These are phyloP conservation scores for Ceratosolen fusciceps DNA, from an alignment of 1,140 invertebrate genomes.

Conservation along the genomic window DNA sequence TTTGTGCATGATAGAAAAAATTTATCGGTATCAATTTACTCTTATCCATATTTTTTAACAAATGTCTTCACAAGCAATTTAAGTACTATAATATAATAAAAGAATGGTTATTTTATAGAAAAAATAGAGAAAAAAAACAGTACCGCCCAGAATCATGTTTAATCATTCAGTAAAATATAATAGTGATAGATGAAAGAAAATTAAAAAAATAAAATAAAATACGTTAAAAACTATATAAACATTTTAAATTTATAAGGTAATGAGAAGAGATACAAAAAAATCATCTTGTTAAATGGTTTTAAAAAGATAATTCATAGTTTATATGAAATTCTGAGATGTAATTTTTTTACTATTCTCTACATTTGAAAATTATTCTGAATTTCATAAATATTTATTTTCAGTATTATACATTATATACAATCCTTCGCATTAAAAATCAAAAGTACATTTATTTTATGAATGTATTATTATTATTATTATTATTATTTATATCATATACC, in stretches of 20 bases:
- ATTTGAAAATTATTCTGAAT: constrained; percentile 14
- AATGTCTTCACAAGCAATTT: too few species aligned
- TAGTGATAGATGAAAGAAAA: too few species aligned
- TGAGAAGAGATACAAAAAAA: not conserved
- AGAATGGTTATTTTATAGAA: too few species aligned
- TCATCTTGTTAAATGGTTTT: constrained; percentile 6
- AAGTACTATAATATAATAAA: too few species aligned
- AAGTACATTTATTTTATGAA: not conserved
- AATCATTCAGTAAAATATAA: not conserved
- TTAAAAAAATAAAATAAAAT: not conserved
- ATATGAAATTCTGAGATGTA: constrained; percentile 12
- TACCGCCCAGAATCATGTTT: constrained; percentile 7
- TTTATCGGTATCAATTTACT: too few species aligned
- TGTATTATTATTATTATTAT: not conserved
- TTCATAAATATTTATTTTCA: not conserved
- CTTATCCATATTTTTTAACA: not conserved
- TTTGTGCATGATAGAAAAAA: too few species aligned
- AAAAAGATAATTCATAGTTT: constrained; percentile 26
- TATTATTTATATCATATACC: not conserved
- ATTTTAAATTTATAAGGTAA: constrained; percentile 1
- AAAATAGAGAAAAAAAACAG: too few species aligned
- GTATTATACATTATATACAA: not conserved
- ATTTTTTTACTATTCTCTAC: constrained; percentile 4
- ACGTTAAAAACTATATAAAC: too few species aligned
- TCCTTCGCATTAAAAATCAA: too few species aligned